A percentile compares a stretch with the other conserved stretches of the same genome.
phyloP scores from a whole-genome alignment of 2,797 vertebrate species.

The Hemibagrus guttatus region DNA sequence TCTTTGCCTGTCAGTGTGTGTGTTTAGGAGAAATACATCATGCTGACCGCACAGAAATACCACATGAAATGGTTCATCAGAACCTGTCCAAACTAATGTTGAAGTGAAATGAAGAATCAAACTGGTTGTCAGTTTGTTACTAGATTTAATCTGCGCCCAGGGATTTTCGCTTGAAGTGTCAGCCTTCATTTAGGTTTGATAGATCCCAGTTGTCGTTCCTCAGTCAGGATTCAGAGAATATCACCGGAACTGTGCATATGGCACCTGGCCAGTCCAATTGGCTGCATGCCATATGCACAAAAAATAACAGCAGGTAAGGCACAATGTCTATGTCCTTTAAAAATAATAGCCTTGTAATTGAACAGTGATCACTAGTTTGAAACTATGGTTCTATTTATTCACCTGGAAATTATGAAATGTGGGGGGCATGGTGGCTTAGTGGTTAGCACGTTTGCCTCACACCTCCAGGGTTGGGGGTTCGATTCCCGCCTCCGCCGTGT shows the following conservation, averaged over 20 bases:
- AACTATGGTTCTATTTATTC: neutral
- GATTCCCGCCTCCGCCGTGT: too few species aligned
- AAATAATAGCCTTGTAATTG: neutral
- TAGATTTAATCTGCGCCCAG: neutral
- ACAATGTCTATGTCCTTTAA: neutral
- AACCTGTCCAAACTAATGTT: neutral
- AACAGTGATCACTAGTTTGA: neutral
- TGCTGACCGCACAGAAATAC: slow-evolving; percentile 4
- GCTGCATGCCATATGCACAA: neutral
- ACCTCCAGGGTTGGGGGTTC: too few species aligned
- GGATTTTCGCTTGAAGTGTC: neutral
- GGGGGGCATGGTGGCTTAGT: too few species aligned
- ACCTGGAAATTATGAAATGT: neutral
- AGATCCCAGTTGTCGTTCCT: neutral
- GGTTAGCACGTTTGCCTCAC: too few species aligned
- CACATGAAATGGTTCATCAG: neutral
- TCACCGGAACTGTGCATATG: neutral
- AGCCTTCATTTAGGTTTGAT: neutral
- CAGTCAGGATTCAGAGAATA: neutral
- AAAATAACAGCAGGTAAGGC: neutral
- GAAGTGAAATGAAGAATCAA: neutral
- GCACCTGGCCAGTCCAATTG: neutral
- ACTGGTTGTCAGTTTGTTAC: neutral
- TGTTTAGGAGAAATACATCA: slow-evolving; percentile 28
- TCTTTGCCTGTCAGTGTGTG: slow-evolving; percentile 7